phyloP scores from a whole-genome alignment of 2,113 vertebrate genomes.

The Erpornis zantholeuca region DNA sequence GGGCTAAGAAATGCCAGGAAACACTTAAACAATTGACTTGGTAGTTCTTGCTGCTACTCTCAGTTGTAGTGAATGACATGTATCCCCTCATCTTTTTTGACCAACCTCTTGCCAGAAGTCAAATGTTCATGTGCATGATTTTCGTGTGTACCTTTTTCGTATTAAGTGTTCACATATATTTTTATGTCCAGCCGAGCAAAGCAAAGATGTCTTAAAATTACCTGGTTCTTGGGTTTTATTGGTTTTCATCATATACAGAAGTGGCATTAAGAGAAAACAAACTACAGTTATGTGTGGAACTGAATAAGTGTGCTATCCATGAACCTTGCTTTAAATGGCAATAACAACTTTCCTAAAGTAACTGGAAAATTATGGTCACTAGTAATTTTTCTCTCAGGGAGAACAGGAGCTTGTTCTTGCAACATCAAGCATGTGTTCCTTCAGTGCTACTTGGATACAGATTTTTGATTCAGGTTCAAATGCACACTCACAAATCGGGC shows the following conservation, averaged over 20 bases:
- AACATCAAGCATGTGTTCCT: background rate
- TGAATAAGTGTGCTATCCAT: background rate
- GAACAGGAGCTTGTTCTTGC: background rate
- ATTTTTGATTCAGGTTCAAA: background rate
- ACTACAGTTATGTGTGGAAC: accelerated
- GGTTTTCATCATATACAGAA: background rate
- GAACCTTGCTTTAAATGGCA: background rate
- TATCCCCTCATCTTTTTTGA: background rate
- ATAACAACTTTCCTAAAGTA: background rate
- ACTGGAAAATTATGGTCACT: background rate
- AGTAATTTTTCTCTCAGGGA: background rate
- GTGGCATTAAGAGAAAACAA: background rate
- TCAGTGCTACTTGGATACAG: background rate
- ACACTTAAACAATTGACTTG: background rate
- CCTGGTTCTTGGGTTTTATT: background rate
- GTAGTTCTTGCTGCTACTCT: background rate
- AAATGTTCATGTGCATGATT: accelerated
- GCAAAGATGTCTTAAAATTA: background rate
- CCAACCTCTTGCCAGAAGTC: background rate
- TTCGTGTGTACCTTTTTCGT: background rate
- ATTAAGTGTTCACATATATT: background rate
- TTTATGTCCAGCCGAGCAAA: background rate
- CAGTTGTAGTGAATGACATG: background rate
- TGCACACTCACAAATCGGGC: accelerated
- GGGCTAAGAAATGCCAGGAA: background rate